Base-by-base conservation (phyloP, 2,113 vertebrate genomes). In the Ctenodactylus gundi region DNA sequence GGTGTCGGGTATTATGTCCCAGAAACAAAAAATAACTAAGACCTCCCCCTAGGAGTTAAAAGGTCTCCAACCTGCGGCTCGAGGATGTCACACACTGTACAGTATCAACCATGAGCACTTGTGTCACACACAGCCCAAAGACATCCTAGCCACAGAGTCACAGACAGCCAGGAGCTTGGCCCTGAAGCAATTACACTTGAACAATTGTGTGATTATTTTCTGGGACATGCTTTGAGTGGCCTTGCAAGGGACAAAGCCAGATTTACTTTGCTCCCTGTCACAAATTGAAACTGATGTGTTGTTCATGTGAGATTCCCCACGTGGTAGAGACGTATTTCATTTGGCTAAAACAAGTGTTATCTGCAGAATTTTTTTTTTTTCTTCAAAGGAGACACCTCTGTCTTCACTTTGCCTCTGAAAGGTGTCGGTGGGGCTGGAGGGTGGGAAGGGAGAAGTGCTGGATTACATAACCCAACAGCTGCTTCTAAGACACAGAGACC, bases 261-360 rank as follows among this genome's bases (percentile, higher is more conserved):
- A 95, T 97, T 89, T 96, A 83, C 5, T 97, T 93, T 91, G 64
- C 67, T 95, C 41, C 94, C 81, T 82, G 88, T 95, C 92, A 97
- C 85, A 96, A 88, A 97, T 64, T 95, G 80, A 81, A 98, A 92
- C 36, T 65, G 84, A 93, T n/a, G 1, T 85, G 53, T 93, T 95
- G 93, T 90, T 97, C 93, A n/a, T 51, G 58, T 90, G 92, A 95
- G 57, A 93, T 93, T n/a, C 75, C 25, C 1, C 51, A 92, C 34
- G 7, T 62, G 34, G 21, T 89, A 88, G 87, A 62, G 77, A 97
- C 96, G 91, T 29, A 87, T 67, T 94, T 97, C 51, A 85, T 95
- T 93, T 77, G 93, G 65, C 90, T 93, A 94, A 96, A 97, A 95
- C 65, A 88, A 94, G 92, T 64, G 77, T 78, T 81, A 96, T 91